A percentile compares a stretch with the other conserved stretches of the same genome.
Conservation (phyloP, 2,113 vertebrate genomes). For the Hepsetus odoe region DNA sequence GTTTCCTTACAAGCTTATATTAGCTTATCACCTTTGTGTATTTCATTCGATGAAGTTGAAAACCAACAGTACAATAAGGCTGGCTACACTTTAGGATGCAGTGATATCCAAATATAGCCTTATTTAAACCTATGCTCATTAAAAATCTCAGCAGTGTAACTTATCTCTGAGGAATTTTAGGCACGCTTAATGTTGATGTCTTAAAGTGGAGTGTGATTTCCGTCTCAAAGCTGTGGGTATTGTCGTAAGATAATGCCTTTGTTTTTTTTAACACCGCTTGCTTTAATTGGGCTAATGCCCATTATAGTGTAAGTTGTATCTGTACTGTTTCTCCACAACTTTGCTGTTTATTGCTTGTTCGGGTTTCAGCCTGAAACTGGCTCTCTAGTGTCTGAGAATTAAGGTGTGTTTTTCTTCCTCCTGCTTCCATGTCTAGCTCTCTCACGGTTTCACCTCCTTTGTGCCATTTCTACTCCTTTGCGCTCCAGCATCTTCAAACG, state of each 20-base stretch:
- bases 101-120: background rate
- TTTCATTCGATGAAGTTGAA: background rate
- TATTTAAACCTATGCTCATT: background rate
- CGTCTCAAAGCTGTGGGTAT: background rate
- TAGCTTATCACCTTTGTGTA: background rate
- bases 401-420: background rate
- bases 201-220: background rate
- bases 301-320: background rate
- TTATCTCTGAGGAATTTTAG: background rate
- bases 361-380: background rate
- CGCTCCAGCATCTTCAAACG: conserved; percentile 5
- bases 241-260: background rate
- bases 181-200: background rate
- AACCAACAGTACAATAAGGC: background rate
- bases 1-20: background rate
- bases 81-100: background rate
- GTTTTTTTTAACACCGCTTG: background rate
- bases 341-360: background rate
- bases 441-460: conserved; percentile 31
- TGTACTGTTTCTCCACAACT: background rate
- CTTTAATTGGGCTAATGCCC: background rate
- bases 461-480: conserved; percentile 2
- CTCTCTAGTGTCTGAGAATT: background rate
- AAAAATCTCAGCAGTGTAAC: background rate
- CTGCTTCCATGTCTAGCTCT: background rate